Conservation (phyloP, 1,140 invertebrate genomes). For the Neotoxoptera formosana region DNA sequence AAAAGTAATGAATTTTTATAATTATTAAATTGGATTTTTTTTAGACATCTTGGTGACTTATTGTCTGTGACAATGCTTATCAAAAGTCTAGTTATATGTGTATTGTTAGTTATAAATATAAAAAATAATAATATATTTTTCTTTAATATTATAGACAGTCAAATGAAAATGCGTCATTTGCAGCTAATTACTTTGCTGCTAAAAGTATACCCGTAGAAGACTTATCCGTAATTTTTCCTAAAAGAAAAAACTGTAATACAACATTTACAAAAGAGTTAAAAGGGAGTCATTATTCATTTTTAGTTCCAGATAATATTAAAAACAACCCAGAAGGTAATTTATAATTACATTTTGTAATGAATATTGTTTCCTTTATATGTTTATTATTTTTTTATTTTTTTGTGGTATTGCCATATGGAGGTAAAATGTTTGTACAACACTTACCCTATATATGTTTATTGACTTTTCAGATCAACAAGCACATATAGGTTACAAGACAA, state of each 20-base stretch:
- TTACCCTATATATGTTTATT: not conserved
- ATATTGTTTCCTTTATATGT: not conserved
- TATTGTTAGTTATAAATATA: not conserved
- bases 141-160: constrained; percentile 35
- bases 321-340: not conserved
- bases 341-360: not conserved
- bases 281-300: not conserved
- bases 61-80: not conserved
- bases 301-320: not conserved
- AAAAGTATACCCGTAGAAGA: constrained; percentile 54
- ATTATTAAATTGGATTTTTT: not conserved
- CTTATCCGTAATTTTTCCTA: constrained; percentile 45
- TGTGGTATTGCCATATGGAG: no score
- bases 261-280: constrained; percentile 19
- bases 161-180: constrained; percentile 31
- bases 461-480: constrained; percentile 8
- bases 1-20: constrained; percentile 35
- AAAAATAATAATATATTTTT: no score
- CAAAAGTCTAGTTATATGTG: not conserved
- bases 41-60: not conserved
- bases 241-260: constrained; percentile 4
- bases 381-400: no score
- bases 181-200: constrained; percentile 51
- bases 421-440: no score
- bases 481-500: constrained; percentile 33